phyloP scores from a whole-genome alignment of 2,113 vertebrate species.

The Phrynosoma blainvillii region DNA sequence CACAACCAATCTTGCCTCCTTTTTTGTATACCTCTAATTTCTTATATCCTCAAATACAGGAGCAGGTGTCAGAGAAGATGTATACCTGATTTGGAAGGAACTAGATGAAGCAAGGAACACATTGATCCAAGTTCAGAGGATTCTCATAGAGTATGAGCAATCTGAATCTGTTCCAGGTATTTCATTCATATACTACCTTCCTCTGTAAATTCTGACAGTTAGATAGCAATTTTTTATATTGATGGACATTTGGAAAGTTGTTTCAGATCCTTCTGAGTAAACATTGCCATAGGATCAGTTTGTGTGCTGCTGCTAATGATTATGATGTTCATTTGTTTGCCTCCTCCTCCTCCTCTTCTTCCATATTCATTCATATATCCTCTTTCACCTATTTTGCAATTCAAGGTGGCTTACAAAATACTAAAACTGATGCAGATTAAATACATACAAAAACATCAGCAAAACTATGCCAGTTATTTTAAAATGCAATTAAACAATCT shows the following conservation, averaged over 20 bases:
- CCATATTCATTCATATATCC: too few relatives aligned
- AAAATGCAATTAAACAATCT: too few relatives aligned
- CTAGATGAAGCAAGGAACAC: slow-evolving; percentile 78
- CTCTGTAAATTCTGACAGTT: neutral
- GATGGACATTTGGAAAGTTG: neutral
- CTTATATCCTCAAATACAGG: slow-evolving; percentile 57
- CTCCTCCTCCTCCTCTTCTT: too few relatives aligned
- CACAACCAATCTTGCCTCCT: neutral
- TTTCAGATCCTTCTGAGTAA: neutral
- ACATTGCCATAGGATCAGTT: neutral
- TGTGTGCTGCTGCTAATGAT: neutral
- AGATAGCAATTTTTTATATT: neutral
- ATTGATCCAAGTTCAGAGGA: slow-evolving; percentile 68
- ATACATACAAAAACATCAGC: neutral
- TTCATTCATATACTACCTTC: neutral
- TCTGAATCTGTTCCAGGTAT: slow-evolving; percentile 32
- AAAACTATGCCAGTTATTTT: too few relatives aligned
- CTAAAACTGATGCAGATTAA: neutral
- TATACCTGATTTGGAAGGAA: slow-evolving; percentile 82
- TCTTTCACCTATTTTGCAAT: too few relatives aligned
- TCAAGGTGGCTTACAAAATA: too few relatives aligned
- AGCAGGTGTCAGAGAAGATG: slow-evolving; percentile 79
- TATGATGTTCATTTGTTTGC: too few relatives aligned
- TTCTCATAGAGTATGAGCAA: slow-evolving; percentile 59
- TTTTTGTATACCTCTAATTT: neutral